Evolutionary conservation across 2,797 vertebrate genomes (phyloP), one percentile per base, ranked within the genome.

Genomic region (Synanceia verrucosa): DNA sequence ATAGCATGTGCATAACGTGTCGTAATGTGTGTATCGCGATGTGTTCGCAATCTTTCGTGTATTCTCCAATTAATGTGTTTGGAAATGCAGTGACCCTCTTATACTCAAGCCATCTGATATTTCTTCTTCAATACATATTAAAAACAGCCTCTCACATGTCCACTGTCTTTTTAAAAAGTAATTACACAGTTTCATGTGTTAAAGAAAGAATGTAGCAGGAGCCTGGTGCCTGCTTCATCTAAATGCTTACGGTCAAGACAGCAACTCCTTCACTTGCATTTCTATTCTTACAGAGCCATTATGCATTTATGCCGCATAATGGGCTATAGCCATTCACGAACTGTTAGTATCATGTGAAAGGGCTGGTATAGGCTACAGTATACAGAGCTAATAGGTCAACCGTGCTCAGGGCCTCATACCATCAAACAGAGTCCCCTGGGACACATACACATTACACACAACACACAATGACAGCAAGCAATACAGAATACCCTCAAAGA

Each of bases 301-400:
- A 76, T 62, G 47, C 33, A 65, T 76, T 58, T 44, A 59, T 68
- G 60, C 24, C 53, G 41, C n/a, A 58, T 63, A 51, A 75, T 57
- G 65, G 31, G 6, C 31, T 62, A 19, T 5, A 55, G 48, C 28
- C 39, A 76, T 68, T 78, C 66, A 79, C 73, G 64, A 72, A 64
- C 36, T 28, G 34, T 70, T 69, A 68, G 70, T 62, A 66, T 85
- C 84, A 81, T 61, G 34, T 81, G 29, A 62, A 44, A 39, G 44
- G 31, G 47, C 56, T 62, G 39, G 53, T 70, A 68, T 61, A 41
- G 51, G 64, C 24, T 50, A 39, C 51, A 78, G 33, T 65, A 61
- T 43, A 51, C 3, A 2, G 33, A 75, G 78, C 58, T 79, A 85
- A 83, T 82, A 81, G 78, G 85, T 87, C 85, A 81, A 76, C 66